Conservation (phyloP, 2,113 vertebrate genomes). For the Numida meleagris region DNA sequence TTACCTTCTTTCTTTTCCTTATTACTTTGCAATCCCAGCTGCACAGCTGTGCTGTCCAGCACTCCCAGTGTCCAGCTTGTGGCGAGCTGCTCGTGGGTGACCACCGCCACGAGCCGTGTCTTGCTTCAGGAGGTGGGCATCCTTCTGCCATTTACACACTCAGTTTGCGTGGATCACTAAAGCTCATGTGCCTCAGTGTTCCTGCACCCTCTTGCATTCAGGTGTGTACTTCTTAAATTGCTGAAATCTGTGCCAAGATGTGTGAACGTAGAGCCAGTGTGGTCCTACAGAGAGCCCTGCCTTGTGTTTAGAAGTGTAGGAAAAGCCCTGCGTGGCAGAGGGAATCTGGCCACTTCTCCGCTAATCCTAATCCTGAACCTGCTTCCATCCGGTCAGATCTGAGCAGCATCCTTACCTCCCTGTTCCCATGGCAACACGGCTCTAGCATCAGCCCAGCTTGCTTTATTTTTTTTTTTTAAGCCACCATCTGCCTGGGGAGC, state of each 20-base stretch:
- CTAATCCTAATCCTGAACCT: conserved; percentile 54
- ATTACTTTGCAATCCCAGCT: not conserved
- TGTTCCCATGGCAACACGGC: conserved; percentile 79
- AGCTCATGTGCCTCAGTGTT: not conserved
- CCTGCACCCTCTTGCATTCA: rapidly evolving
- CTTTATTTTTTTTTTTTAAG: conserved; percentile 19
- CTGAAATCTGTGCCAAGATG: not conserved
- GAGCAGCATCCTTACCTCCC: conserved; percentile 66
- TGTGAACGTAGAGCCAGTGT: not conserved
- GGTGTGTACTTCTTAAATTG: not conserved
- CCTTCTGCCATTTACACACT: not conserved
- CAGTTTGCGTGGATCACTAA: not conserved
- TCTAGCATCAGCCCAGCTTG: conserved; percentile 71
- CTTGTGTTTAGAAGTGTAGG: not conserved
- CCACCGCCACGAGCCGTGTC: not conserved
- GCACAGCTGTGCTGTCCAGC: not conserved
- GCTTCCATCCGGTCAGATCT: conserved; percentile 64
- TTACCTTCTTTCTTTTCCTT: not conserved
- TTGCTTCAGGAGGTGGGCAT: not conserved
- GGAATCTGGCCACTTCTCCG: conserved; percentile 18
- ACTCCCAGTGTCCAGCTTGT: no score
- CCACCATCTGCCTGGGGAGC: conserved; percentile 75
- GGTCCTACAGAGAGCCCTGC: not conserved
- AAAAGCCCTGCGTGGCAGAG: not conserved
- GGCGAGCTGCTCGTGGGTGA: not conserved